Evolutionary conservation across 2,113 vertebrate genomes (phyloP).

Genomic region (Hemiprocne comata): DNA sequence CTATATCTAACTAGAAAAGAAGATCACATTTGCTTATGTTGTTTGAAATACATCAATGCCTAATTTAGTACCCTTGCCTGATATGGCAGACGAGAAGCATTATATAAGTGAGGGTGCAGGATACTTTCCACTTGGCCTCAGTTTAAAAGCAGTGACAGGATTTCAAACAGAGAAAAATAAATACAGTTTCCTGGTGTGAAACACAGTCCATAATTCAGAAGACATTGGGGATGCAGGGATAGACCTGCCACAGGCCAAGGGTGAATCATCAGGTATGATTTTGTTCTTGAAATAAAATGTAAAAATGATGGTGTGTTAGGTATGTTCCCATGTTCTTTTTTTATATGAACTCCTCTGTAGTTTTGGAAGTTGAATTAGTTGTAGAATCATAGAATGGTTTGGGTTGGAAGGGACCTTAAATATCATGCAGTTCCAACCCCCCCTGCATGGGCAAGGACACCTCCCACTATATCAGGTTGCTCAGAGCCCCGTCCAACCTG

Average conservation of each 20-base stretch:
- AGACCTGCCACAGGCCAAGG: background rate
- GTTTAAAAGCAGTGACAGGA: background rate
- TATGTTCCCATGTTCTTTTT: background rate
- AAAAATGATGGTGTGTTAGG: background rate
- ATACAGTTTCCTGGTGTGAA: background rate
- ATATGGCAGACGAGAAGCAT: background rate
- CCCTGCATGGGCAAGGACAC: too few species aligned
- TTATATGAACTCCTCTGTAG: background rate
- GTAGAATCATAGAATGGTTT: background rate
- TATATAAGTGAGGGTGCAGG: background rate
- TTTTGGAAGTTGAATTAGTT: background rate
- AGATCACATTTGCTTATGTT: background rate
- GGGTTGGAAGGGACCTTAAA: too few species aligned
- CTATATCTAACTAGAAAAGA: background rate
- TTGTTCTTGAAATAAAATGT: background rate
- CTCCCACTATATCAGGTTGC: too few species aligned
- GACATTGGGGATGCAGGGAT: background rate
- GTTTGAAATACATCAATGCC: background rate
- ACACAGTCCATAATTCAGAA: background rate
- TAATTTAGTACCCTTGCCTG: background rate
- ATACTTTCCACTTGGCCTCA: background rate
- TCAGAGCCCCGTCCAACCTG: too few species aligned
- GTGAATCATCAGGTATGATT: background rate
- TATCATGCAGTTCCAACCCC: too few species aligned
- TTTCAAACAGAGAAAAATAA: constrained; percentile 19